Base-by-base conservation (phyloP, 2,888 invertebrate species). In the Penaeus monodon region DNA sequence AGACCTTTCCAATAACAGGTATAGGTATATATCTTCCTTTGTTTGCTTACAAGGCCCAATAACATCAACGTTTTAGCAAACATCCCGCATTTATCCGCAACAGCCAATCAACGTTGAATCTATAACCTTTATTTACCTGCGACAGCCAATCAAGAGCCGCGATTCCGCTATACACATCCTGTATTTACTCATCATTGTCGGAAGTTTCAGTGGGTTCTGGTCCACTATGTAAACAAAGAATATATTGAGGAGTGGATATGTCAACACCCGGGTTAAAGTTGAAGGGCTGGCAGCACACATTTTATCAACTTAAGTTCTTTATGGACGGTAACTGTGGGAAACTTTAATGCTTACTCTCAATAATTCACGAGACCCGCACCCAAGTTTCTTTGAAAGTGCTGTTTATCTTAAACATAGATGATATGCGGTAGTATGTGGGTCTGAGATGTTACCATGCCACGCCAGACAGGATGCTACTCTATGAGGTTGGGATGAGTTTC, bases 101-200 rank as follows among this genome's bases (percentile, higher is more conserved):
- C 66, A 66, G 14, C 84, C 84, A 84, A 84, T 84, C 84, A 84
- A 77, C 84, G 84, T 29, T 84, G 66, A 84, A 77, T 77, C 77
- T 77, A 84, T 84, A 84, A 27, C 66, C 66, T 77, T 44, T 84
- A 77, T 84, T 84, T 84, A 77, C 84, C 84, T 77, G 84, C 20
- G 66, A 49, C 84, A 66, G 77, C 84, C 84, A 84, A 84, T 84
- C 38, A 38, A 65, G 66, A 57, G 14, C 64, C 65, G 66, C 77
- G 84, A 84, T 78, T 57, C 38, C 65, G 76, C 74, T 49, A 70
- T 78, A 85, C 73, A 79, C 64, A 82, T 49, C 29, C 64, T 80
- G 44, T 85, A 78, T 85, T 84, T 64, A 77, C 76, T 49, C 65
- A 84, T 84, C 77, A 84, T 84, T 84, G 84, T 84, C 64, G 83